A percentile compares a stretch with the other conserved stretches of the same genome.
Conservation (phyloP, 2,113 vertebrate species). For the Motacilla tschutschensis region DNA sequence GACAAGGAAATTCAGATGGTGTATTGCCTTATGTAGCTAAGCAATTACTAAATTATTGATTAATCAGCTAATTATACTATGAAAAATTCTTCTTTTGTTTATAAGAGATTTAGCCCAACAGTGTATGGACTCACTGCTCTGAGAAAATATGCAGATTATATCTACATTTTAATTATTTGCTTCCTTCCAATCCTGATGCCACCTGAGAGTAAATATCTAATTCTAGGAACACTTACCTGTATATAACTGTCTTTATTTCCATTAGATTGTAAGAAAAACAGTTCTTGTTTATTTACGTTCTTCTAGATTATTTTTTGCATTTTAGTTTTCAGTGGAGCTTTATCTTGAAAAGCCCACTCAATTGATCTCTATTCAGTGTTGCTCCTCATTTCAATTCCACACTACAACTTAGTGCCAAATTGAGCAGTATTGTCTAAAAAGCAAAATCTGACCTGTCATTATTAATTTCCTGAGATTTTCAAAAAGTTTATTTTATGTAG, state of each 20-base stretch:
- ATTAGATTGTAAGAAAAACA: not conserved
- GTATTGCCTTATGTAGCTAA: not conserved
- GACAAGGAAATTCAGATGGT: not conserved
- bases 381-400: not conserved
- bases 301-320: not conserved
- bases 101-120: not conserved
- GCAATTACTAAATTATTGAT: conserved; percentile 11
- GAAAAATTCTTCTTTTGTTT: not conserved
- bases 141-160: not conserved
- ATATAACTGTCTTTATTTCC: not conserved
- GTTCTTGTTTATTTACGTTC: not conserved
- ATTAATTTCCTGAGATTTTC: not conserved
- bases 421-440: not conserved
- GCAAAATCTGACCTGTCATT: not conserved
- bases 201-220: not conserved
- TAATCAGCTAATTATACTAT: not conserved
- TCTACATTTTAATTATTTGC: not conserved
- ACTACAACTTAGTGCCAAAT: not conserved
- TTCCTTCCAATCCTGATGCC: not conserved
- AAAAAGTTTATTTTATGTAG: not conserved
- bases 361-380: not conserved
- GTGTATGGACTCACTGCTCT: not conserved
- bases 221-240: not conserved
- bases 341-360: not conserved
- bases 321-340: not conserved